Base-by-base conservation (phyloP, 1,140 invertebrate species). In the Magallana gigas region DNA sequence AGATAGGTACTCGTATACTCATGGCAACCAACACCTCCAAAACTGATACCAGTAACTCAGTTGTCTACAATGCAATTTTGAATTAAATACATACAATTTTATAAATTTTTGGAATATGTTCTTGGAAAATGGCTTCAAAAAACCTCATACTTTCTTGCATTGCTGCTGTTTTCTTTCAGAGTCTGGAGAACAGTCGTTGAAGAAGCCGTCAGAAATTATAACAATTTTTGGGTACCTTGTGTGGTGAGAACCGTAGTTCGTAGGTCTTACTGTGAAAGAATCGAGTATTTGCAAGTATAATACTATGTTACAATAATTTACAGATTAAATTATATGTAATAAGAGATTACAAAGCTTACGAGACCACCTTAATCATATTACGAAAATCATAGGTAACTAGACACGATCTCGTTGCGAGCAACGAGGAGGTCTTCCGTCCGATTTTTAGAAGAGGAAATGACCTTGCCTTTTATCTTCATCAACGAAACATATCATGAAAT, bases 151-250 rank as follows among this genome's bases (percentile, higher is more conserved):
- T 9, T 76, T 76, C 18, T 18, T 12, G 36, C 68, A 76, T 36
- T 48, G 36, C 36, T 12, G 23, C 68, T 76, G 68, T 29, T 11
- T 29, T 36, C 6, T 8, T 29, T 76, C 68, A 12, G 18, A 29
- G 8, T 36, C 68, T 76, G 23, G 68, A 12, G 29, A 76, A 12
- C 68, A 76, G 68, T 76, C 68, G 11, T 76, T 76, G 68, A 76
- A 76, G 11, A 76, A 12, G 5, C 68, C 68, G 23, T 76, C 68
- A 36, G 68, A 76, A 29, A 76, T 76, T 29, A 76, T 23, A 18
- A 76, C 68, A 29, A 76, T 29, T 29, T 76, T 76, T 8, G 68
- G 68, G 14, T 76, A 76, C 18, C 9, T 8, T 9, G 23, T 76
- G 68, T 76, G 68, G 11, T 36, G 23, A 29, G 9, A 29, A 8